These are phyloP conservation scores for Anastrepha ludens DNA, from an alignment of 1,140 invertebrate genomes.

Conservation along the genomic window DNA sequence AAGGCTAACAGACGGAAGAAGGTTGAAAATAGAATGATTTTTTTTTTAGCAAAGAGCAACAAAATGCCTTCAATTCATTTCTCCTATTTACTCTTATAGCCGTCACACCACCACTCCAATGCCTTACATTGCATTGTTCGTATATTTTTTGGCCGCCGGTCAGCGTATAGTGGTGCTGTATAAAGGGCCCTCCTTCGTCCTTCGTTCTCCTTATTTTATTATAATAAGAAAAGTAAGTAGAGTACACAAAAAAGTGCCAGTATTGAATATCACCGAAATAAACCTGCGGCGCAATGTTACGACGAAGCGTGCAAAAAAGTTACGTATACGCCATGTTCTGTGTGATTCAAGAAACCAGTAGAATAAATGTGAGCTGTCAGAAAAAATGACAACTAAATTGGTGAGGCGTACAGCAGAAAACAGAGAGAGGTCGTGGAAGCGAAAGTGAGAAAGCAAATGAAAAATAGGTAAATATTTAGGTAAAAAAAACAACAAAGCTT, in stretches of 20 bases:
- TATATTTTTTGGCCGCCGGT: background rate
- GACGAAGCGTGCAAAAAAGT: conserved; percentile 6
- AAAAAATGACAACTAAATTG: conserved; percentile 55
- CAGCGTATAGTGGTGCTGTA: background rate
- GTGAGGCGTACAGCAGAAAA: background rate
- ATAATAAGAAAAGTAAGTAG: background rate
- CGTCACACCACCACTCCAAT: background rate
- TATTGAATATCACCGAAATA: background rate
- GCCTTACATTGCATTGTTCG: background rate
- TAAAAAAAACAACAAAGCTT: no score
- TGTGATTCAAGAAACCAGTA: background rate
- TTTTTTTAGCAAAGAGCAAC: conserved; percentile 16
- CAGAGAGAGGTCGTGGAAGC: background rate
- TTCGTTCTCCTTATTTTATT: background rate
- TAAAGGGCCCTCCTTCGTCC: background rate
- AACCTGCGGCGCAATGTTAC: background rate
- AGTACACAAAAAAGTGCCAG: background rate
- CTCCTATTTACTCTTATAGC: no score
- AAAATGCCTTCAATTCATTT: background rate
- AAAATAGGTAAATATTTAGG: background rate
- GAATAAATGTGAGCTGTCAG: conserved; percentile 45
- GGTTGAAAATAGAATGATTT: background rate
- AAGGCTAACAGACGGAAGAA: background rate
- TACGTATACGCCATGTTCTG: conserved; percentile 27
- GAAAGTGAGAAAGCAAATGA: background rate